Percentiles rank a stretch among this genome's conserved stretches.
phyloP scores from a whole-genome alignment of 2,113 vertebrate genomes.

The Todiramphus saurophagus region DNA sequence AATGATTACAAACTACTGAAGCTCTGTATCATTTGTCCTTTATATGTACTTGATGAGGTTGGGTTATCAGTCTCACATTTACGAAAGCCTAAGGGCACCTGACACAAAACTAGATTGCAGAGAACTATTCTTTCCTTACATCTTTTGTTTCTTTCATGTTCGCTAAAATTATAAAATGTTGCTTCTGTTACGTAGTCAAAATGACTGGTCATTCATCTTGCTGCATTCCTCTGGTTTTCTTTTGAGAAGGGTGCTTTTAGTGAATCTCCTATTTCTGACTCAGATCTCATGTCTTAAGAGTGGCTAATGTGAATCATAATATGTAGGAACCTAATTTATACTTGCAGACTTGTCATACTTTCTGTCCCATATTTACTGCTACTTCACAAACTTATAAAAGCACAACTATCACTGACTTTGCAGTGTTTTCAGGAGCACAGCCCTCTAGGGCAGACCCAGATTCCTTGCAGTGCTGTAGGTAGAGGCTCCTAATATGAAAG shows the following conservation, averaged over 20 bases:
- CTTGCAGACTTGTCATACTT: background rate
- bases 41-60: background rate
- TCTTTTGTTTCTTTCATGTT: background rate
- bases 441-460: background rate
- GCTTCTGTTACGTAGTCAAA: background rate
- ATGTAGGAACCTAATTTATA: background rate
- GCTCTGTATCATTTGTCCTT: background rate
- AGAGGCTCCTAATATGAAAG: background rate
- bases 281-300: background rate
- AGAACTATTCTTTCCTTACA: background rate
- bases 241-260: background rate
- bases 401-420: background rate
- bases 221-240: background rate
- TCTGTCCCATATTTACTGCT: background rate
- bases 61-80: background rate
- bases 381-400: background rate
- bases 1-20: background rate
- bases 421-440: background rate
- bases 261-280: background rate
- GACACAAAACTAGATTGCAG: background rate
- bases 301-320: background rate
- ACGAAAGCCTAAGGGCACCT: background rate
- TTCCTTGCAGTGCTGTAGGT: background rate
- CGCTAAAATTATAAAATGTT: background rate
- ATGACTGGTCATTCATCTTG: background rate